These are phyloP conservation scores for Resseliella maxima DNA, from an alignment of 2,888 invertebrate genomes.

Conservation along the genomic window DNA sequence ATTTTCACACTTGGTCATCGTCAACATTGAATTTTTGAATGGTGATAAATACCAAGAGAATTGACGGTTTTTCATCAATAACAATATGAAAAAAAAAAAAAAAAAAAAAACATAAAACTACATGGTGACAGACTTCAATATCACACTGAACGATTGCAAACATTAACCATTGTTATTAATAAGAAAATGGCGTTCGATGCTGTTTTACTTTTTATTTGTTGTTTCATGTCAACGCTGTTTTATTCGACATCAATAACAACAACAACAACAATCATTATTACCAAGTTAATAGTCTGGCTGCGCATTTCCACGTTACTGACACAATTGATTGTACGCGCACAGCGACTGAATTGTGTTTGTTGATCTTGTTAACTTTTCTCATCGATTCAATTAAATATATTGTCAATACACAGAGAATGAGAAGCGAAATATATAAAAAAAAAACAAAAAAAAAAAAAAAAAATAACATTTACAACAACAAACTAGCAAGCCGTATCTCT, in stretches of 20 bases:
- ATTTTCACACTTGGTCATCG: background rate
- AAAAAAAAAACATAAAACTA: too few relatives aligned
- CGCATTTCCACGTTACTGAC: background rate
- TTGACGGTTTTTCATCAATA: background rate
- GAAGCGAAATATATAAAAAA: background rate
- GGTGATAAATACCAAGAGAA: conserved; percentile 36
- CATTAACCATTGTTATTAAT: conserved; percentile 44
- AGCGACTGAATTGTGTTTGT: background rate
- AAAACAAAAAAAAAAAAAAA: background rate
- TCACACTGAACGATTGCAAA: background rate
- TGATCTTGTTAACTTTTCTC: conserved; percentile 36
- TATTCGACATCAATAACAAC: background rate
- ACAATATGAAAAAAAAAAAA: background rate
- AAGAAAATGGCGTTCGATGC: conserved; percentile 23
- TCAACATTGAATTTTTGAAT: background rate
- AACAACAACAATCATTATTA: conserved; percentile 3
- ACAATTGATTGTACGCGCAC: background rate
- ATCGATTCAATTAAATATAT: conserved; percentile 41
- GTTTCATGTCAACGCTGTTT: conserved; percentile 41
- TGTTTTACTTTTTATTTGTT: too few relatives aligned
- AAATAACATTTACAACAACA: too few relatives aligned
- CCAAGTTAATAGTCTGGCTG: conserved; percentile 8
- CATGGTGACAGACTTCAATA: background rate
- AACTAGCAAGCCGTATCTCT: too few relatives aligned
- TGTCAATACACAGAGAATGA: background rate